A percentile compares a stretch with the other conserved stretches of the same genome.
Evolutionary conservation across 2,113 vertebrate species (phyloP).

Genomic region (Kryptolebias marmoratus): DNA sequence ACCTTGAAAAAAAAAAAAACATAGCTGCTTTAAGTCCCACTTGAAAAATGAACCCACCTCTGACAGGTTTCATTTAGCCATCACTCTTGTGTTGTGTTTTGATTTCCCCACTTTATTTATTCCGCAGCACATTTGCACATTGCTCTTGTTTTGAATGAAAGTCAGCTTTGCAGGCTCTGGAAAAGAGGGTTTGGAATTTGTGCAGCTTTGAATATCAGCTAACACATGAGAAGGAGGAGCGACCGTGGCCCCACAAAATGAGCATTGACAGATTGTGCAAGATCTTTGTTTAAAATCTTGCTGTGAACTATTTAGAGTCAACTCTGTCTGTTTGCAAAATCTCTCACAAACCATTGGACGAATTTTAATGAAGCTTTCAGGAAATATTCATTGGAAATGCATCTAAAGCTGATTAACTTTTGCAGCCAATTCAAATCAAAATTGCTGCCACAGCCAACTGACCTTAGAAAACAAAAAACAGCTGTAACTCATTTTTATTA

Average conservation of each 20-base stretch:
- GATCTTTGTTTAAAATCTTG: too few species aligned
- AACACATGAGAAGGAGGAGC: constrained; percentile 6
- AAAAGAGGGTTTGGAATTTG: constrained; percentile 55
- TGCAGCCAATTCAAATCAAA: too few species aligned
- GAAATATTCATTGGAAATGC: too few species aligned
- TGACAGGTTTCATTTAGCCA: constrained; percentile 40
- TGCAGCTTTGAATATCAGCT: constrained; percentile 35
- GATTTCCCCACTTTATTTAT: constrained; percentile 33
- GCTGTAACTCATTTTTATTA: too few species aligned
- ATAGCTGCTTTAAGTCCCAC: constrained; percentile 28
- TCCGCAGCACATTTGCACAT: constrained; percentile 29
- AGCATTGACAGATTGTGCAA: too few species aligned
- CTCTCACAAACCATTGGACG: too few species aligned
- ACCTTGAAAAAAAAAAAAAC: constrained; percentile 34
- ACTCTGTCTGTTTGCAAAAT: too few species aligned
- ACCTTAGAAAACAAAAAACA: too few species aligned
- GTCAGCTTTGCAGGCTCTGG: constrained; percentile 41
- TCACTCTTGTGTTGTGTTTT: constrained; percentile 29
- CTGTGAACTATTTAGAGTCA: too few species aligned
- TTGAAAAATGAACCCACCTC: constrained; percentile 27
- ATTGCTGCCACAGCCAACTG: too few species aligned
- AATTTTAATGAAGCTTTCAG: too few species aligned
- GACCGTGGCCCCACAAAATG: neutral
- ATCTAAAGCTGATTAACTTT: too few species aligned
- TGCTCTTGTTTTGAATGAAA: constrained; percentile 32